These are phyloP conservation scores for Rhinogobio ventralis DNA, from an alignment of 2,797 vertebrate genomes.

Conservation along the genomic window DNA sequence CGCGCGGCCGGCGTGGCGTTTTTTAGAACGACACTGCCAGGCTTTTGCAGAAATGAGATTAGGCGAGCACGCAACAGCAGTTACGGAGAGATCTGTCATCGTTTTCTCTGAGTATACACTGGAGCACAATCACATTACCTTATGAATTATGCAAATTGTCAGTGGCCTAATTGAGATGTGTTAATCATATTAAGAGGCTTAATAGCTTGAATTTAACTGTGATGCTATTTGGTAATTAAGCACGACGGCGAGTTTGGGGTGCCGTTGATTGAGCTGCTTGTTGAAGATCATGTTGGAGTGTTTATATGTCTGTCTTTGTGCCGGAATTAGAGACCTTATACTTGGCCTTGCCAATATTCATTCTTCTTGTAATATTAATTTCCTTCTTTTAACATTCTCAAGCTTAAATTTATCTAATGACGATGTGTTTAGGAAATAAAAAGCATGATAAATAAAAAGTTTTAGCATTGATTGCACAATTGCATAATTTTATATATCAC, in stretches of 20 bases:
- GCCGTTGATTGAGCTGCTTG: conserved; percentile 67
- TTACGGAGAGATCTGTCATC: conserved; percentile 69
- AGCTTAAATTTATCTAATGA: background rate
- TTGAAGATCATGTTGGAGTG: conserved; percentile 30
- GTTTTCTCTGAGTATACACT: conserved; percentile 86
- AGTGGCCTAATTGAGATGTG: conserved; percentile 91
- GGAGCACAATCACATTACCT: conserved; percentile 91
- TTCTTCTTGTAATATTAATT: background rate
- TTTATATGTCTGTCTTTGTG: conserved; percentile 7
- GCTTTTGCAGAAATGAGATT: conserved; percentile 62
- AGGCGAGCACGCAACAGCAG: conserved; percentile 61
- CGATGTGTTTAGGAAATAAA: background rate
- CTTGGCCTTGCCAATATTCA: too few species aligned
- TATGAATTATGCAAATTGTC: conserved; percentile 99
- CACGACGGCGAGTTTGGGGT: conserved; percentile 87
- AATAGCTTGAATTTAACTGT: conserved; percentile 98
- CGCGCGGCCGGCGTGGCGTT: background rate
- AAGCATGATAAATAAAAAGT: background rate
- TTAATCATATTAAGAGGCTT: conserved; percentile 99
- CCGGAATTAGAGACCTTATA: background rate
- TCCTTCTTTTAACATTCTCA: background rate
- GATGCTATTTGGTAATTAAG: conserved; percentile 95
- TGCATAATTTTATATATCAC: background rate
- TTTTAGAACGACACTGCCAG: conserved; percentile 27
- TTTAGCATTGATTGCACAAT: background rate